These are phyloP conservation scores for Aphodius granarius DNA, from an alignment of 2,888 invertebrate species.

Conservation along the genomic window DNA sequence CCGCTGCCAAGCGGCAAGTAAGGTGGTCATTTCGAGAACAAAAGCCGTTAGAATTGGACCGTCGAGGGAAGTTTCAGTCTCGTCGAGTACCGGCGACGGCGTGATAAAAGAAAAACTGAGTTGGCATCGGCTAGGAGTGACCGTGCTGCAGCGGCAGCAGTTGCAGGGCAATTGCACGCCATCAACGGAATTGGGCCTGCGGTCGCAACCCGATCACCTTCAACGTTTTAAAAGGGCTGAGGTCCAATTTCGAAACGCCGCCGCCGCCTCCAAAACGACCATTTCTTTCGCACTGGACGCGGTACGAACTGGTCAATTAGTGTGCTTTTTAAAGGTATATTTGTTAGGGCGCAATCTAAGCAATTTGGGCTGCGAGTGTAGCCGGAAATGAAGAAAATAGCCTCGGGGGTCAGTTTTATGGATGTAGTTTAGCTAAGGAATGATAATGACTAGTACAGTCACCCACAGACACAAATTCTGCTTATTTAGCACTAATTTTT, in stretches of 20 bases:
- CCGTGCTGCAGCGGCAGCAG: not conserved
- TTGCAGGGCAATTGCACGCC: not conserved
- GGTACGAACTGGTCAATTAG: slow-evolving; percentile 10
- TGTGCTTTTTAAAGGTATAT: not conserved
- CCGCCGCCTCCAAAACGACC: not conserved
- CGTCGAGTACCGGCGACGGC: not conserved
- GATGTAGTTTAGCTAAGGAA: too few species aligned
- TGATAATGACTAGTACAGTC: too few species aligned
- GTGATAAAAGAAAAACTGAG: slow-evolving; percentile 2
- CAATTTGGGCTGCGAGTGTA: not conserved
- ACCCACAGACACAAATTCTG: too few species aligned
- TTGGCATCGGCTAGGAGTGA: not conserved
- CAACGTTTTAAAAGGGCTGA: not conserved
- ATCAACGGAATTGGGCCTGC: slow-evolving; percentile 8
- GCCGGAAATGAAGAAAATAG: not conserved
- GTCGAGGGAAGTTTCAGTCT: not conserved
- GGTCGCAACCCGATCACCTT: not conserved
- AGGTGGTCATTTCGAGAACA: not conserved
- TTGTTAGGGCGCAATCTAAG: not conserved
- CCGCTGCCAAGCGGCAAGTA: not conserved
- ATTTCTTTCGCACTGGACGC: not conserved
- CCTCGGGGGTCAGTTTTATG: too few species aligned
- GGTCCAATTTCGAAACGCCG: slow-evolving; percentile 3
- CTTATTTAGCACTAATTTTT: too few species aligned
- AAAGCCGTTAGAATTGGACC: not conserved